Evolutionary conservation across 2,113 vertebrate genomes (phyloP), one percentile per base, ranked within the genome.

Genomic region (Riparia riparia): DNA sequence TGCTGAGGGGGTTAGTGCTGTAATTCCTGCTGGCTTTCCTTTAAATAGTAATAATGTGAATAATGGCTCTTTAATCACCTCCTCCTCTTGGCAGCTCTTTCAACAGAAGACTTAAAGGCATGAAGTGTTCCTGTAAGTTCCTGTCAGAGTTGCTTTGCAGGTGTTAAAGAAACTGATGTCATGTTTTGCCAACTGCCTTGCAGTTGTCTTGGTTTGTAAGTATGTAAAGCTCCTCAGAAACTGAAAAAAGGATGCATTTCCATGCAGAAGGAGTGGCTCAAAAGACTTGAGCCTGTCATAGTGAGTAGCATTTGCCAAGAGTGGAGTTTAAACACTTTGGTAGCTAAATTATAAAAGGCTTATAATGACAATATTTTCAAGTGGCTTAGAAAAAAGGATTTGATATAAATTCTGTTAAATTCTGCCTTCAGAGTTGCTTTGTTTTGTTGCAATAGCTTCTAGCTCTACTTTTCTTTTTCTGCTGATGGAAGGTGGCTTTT

Each of bases 21-120:
- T 20, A 50, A 90, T 79, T 91, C 44, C 70, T 68, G 54, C 50
- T 79, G 58, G 29, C 25, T 87, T 93, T 80, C 82, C 28, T 82
- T 95, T 82, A 77, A 94, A 81, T 26, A 90, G 58, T 69, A 73
- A 63, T 88, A 73, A 88, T 34, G 56, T 54, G 74, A 91, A 65
- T 91, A 93, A 90, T 50, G 71, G 18, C 58, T 93, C 68, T 90
- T 96, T 93, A 85, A 95, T 97, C 87, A 85, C 58, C 50, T 42
- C 2, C 32, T 82, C n/a, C n/a, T 87, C 66, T 68, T 87, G 89
- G 87, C 91, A 85, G 56, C 70, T 94, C 29, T 82, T 96, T 80
- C 26, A 10, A 17, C 37, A 86, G 61, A 42, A 87, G 66, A 26
- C 50, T 72, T 77, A 26, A 57, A 42, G 66, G 68, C 16, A 7